Base-by-base conservation (phyloP, 2,888 invertebrate species). In the Margaritifera margaritifera region DNA sequence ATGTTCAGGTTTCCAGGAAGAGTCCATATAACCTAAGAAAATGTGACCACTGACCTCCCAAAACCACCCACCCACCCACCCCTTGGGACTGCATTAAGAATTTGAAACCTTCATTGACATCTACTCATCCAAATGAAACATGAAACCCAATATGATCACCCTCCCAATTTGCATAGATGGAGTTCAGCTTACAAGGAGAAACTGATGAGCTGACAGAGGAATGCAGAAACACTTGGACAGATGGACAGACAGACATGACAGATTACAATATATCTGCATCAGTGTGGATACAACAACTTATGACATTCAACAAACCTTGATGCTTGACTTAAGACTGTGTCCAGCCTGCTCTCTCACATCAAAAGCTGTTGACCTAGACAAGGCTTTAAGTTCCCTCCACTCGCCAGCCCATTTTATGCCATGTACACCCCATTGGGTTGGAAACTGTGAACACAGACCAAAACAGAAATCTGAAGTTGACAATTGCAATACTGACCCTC, bases 311-410 rank as follows among this genome's bases (percentile, higher is more conserved):
- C 76, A 63, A 76, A 89, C 90, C 80, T 88, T 88, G 19, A 91
- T 25, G 66, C 96, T 92, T 0, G 97, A 97, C 89, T 98, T 98
- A 85, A 99, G 92, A 71, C 94, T 94, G 55, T 96, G 95, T 1
- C 99, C 98, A 69, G 94, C 93, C 86, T 95, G 94, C 90, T 98
- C 96, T 8, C 98, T 92, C 25, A 99, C 94, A 66, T 93, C 92
- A 91, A 99, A 97, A 56, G 96, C 93, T 6, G 94, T 93, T 59
- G 92, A 92, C 79, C 94, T 94, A 78, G 93, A 93, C 19, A 95
- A 90, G 19, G 95, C 89, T 15, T 93, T 92, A 6, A 96, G 91
- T 80, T 97, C 94, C 76, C 98, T 92, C 88, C 96, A 94, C 4
- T 94, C 91, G 0, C 94, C 95, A 90, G 97, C 97, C 93, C 96